Evolutionary conservation across 2,797 vertebrate species (phyloP), one percentile per base, ranked within the genome.

Genomic region (Orientallactaga sibirica): DNA sequence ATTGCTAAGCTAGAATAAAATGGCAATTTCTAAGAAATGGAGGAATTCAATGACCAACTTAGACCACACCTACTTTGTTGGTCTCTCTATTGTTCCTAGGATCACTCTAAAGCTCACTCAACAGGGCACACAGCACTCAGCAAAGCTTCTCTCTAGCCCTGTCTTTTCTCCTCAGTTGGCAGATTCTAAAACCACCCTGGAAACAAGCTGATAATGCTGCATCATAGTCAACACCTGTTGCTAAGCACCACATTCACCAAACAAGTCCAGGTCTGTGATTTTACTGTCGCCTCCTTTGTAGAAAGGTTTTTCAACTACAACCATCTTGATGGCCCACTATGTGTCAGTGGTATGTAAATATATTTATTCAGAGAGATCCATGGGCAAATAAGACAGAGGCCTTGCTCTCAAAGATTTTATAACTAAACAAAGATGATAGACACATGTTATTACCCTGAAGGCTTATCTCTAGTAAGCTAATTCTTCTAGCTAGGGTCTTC

Each of bases 1-100:
- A 96, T 79, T 94, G 37, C 55, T 90, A 88, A 41, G 19, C 76
- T 86, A 64, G 29, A 78, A 48, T 94, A 27, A 84, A 94, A 67
- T 87, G 81, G 15, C 70, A 90, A 82, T 95, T 78, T 76, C 43
- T 9, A 9, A 73, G 76, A 88, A 90, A 85, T 1, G 86, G 43
- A 91, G 81, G 48, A 66, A 91, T 93, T 82, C 82, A 85, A 87
- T 85, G 52, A 90, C 43, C 33, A 58, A 76, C 20, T 77, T 88
- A 41, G 86, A 84, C 43, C 67, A 61, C 15, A 86, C 9, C 78
- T 61, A 86, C 64, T 68, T 94, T 27, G 55, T 78, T 19, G 16
- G n/a, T 37, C 37, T 15, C 41, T 89, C n/a, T 88, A 18, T 85
- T 79, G 81, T 88, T 75, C 64, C 71, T 64, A 68, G 62, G 41